Percentiles rank a stretch among this genome's conserved stretches.
These are phyloP conservation scores for Pseudochirops cupreus DNA, from an alignment of 2,797 vertebrate species.

Conservation along the genomic window DNA sequence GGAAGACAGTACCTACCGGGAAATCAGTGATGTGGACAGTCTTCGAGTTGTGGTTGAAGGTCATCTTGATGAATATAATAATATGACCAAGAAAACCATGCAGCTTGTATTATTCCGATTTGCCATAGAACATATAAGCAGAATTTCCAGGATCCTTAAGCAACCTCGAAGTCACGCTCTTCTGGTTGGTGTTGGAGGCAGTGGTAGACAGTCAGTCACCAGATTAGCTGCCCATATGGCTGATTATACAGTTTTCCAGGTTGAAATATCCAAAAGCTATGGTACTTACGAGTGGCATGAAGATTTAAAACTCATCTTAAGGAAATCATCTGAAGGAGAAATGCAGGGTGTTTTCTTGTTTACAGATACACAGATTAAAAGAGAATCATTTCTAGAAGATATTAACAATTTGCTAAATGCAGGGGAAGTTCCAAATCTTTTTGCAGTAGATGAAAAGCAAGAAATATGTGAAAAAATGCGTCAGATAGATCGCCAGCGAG, in stretches of 20 bases:
- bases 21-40: slow-evolving; percentile 86
- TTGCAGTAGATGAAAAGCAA: slow-evolving; percentile 92
- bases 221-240: slow-evolving; percentile 93
- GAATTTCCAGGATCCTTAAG: slow-evolving; percentile 93
- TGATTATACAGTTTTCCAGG: slow-evolving; percentile 91
- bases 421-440: slow-evolving; percentile 95
- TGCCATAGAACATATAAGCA: slow-evolving; percentile 94
- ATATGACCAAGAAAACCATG: slow-evolving; percentile 93
- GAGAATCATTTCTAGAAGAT: slow-evolving; percentile 94
- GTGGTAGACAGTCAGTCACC: slow-evolving; percentile 93
- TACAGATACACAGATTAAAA: slow-evolving; percentile 94
- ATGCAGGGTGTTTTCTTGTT: slow-evolving; percentile 93
- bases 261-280: slow-evolving; percentile 94
- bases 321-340: slow-evolving; percentile 90
- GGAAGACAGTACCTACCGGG: slow-evolving; percentile 91
- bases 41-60: slow-evolving; percentile 89
- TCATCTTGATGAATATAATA: slow-evolving; percentile 94
- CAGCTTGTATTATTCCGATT: slow-evolving; percentile 94
- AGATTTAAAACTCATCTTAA: slow-evolving; percentile 92
- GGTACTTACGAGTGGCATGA: slow-evolving; percentile 91
- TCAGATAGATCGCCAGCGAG: slow-evolving; percentile 90
- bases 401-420: slow-evolving; percentile 94
- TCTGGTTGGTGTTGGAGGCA: slow-evolving; percentile 94
- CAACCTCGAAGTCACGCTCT: slow-evolving; percentile 93
- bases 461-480: slow-evolving; percentile 94